Conservation (phyloP, 2,113 vertebrate species). For the Agapornis roseicollis region DNA sequence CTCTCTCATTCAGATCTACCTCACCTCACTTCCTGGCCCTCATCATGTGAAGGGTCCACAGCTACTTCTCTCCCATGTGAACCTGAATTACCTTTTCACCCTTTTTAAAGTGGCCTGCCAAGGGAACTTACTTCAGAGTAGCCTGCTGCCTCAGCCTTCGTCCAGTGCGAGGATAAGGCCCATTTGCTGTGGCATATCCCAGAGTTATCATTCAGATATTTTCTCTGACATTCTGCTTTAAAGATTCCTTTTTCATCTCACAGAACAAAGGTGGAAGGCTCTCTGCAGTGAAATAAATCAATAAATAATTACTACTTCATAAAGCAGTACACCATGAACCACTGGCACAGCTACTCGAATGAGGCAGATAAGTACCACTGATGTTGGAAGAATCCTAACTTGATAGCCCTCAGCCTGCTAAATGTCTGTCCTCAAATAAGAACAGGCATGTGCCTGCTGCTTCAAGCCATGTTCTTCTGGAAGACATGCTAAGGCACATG, state of each 20-base stretch:
- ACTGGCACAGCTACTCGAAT: background rate
- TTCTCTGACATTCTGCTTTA: background rate
- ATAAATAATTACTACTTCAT: slow-evolving; percentile 28
- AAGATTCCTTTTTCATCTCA: background rate
- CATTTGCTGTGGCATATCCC: background rate
- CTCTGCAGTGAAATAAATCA: slow-evolving; percentile 30
- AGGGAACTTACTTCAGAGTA: background rate
- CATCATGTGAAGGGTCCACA: background rate
- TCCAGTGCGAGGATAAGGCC: background rate
- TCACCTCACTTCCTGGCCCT: background rate
- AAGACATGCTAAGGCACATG: too few relatives aligned
- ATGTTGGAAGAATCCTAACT: background rate
- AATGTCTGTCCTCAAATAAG: slow-evolving; percentile 14
- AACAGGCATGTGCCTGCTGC: background rate
- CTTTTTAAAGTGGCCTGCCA: background rate
- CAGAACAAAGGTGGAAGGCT: background rate
- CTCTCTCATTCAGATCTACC: background rate
- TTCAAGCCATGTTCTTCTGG: background rate
- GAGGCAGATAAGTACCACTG: background rate
- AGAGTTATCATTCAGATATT: background rate
- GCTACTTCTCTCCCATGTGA: background rate
- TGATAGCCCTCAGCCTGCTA: background rate
- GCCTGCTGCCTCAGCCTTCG: background rate
- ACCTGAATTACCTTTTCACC: background rate
- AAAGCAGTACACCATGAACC: background rate